Conservation (phyloP, 2,797 vertebrate species). For the Chelon auratus region DNA sequence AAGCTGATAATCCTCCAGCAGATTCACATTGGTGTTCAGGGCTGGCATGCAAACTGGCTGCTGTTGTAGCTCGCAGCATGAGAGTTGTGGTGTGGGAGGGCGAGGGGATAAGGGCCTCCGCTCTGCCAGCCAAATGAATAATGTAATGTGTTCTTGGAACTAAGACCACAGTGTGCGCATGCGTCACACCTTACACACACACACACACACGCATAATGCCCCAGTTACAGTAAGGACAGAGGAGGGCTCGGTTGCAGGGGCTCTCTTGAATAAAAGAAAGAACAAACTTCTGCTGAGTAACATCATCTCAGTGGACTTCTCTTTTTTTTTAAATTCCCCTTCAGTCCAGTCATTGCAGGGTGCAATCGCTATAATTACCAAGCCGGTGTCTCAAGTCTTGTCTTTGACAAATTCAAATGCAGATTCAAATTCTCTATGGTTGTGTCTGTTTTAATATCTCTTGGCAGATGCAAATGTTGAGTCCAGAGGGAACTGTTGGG, state of each 20-base stretch:
- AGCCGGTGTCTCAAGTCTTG: conserved; percentile 53
- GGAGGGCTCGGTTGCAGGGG: conserved; percentile 41
- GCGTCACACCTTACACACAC: conserved; percentile 49
- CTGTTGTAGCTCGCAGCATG: conserved; percentile 53
- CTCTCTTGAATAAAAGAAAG: conserved; percentile 34
- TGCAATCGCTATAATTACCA: conserved; percentile 42
- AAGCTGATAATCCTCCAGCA: conserved; percentile 69
- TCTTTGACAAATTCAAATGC: conserved; percentile 80
- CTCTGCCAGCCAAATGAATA: conserved; percentile 83
- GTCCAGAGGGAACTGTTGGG: conserved; percentile 51
- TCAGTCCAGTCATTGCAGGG: conserved; percentile 1
- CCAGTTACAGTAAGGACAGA: conserved; percentile 70
- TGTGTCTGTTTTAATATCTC: conserved; percentile 74
- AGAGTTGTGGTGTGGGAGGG: conserved; percentile 73
- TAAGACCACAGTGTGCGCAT: conserved; percentile 73
- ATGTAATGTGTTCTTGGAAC: conserved; percentile 83
- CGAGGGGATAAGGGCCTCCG: conserved; percentile 76
- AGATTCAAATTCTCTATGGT: conserved; percentile 75
- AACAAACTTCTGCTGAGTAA: conserved; percentile 47
- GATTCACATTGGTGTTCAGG: conserved; percentile 60
- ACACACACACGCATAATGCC: conserved; percentile 59
- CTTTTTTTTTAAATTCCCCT: conserved; percentile 5
- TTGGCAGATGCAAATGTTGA: conserved; percentile 76
- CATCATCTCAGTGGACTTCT: conserved; percentile 17
- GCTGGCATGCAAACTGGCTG: conserved; percentile 74